phyloP scores from a whole-genome alignment of 2,888 invertebrate genomes.

The Baronia brevicornis region DNA sequence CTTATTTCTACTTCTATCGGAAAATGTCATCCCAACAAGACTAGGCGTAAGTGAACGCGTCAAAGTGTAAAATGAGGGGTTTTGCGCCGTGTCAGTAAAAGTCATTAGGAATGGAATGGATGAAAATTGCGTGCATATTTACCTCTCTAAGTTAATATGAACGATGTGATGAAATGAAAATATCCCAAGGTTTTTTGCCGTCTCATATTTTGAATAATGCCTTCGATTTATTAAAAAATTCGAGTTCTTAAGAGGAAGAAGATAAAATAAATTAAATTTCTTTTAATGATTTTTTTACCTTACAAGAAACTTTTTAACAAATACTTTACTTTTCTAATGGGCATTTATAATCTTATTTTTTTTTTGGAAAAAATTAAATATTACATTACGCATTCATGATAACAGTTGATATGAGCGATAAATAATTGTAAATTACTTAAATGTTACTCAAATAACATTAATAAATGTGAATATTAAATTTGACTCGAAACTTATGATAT shows the following conservation, averaged over 20 bases:
- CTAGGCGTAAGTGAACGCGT: constrained; percentile 72
- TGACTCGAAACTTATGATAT: no score
- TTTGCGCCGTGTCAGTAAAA: constrained; percentile 71
- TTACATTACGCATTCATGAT: no score
- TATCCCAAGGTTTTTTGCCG: constrained; percentile 37
- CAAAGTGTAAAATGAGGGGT: constrained; percentile 76
- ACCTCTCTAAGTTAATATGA: constrained; percentile 65
- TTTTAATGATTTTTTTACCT: no score
- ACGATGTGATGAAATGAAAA: constrained; percentile 60
- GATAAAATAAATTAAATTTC: not conserved
- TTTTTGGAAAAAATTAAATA: no score
- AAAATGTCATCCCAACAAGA: constrained; percentile 67
- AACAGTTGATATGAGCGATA: no score
- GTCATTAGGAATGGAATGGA: constrained; percentile 74
- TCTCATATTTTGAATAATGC: constrained; percentile 29
- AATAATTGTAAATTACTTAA: no score
- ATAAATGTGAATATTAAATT: no score
- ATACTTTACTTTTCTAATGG: no score
- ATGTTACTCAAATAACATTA: no score
- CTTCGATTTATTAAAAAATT: constrained; percentile 19
- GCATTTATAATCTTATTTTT: no score
- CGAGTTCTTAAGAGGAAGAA: not conserved
- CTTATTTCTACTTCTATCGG: constrained; percentile 51
- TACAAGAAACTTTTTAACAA: no score
- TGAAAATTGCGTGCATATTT: constrained; percentile 73